Base-by-base conservation (phyloP, 2,888 invertebrate species). In the Plemyria rubiginata region DNA sequence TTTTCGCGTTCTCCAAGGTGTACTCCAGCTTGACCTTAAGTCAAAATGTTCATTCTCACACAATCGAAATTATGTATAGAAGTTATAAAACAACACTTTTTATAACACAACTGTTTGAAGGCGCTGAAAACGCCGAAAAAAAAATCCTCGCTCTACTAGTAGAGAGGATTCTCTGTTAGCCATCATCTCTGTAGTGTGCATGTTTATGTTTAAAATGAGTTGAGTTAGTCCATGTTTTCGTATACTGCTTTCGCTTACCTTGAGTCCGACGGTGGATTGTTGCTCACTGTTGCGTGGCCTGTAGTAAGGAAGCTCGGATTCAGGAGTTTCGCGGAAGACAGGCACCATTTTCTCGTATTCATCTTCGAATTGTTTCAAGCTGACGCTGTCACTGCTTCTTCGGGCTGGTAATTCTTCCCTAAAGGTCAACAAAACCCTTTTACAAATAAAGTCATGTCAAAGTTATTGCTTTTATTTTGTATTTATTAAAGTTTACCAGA, bases 1-100 rank as follows among this genome's bases (percentile, higher is more conserved):
- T 51, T 60, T 75, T 82, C 0, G 90, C 87, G 16, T 73, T 85
- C 7, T 74, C 67, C 52, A 89, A 56, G 0, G 83, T 81, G 3
- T 73, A 75, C 45, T 84, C 85, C 0, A 89, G 60, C 57, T 84
- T 84, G 0, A 65, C 40, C 54, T 45, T 11, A 45, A 16, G 36
- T 38, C 11, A 11, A 38, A 38, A 32, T 8, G 0, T 32, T 32
- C 32, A 8, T 32, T 32, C 32, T 22, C 22, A 22, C 22, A 22
- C 22, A 22, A 22, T 22, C 22, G 22, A 22, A 22, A 22, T 22
- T 22, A 22, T 22, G 2, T 22, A 22, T 22, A 22, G 22, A 22
- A 22, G 22, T 22, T 22, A 22, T 22, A 22, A 22, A 22, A 22
- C 22, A 22, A 22, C 22, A 22, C 2, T 2, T 22, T 22, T 22